Percentiles rank a stretch among this genome's conserved stretches.
Evolutionary conservation across 2,113 vertebrate genomes (phyloP).

Genomic region (Eublepharis macularius): DNA sequence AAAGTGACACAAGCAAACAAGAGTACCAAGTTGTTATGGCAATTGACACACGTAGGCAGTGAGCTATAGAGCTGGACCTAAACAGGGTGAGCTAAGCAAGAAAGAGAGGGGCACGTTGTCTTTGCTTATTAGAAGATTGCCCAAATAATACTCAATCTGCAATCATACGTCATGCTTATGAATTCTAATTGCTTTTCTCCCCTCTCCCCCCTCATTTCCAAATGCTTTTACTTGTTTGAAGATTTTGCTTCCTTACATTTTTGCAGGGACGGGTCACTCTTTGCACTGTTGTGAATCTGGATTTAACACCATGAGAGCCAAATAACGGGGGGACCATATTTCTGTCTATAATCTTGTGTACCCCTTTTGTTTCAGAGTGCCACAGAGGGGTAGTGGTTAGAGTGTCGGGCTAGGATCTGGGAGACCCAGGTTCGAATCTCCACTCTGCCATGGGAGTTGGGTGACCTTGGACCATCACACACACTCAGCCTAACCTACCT

Average conservation of each 20-base stretch:
- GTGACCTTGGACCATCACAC: too few relatives aligned
- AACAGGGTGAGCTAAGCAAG: slow-evolving; percentile 62
- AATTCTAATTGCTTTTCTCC: slow-evolving; percentile 38
- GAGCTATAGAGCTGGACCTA: slow-evolving; percentile 74
- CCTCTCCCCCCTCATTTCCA: slow-evolving; percentile 24
- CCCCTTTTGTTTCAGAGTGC: neutral
- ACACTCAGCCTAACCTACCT: too few relatives aligned
- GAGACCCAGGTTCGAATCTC: too few relatives aligned
- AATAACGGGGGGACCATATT: slow-evolving; percentile 10
- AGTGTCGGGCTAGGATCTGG: too few relatives aligned
- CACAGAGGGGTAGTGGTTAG: too few relatives aligned
- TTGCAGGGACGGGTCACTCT: slow-evolving; percentile 11
- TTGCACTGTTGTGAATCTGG: neutral
- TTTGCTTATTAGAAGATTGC: slow-evolving; percentile 71
- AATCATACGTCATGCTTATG: slow-evolving; percentile 59
- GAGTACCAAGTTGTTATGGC: slow-evolving; percentile 79
- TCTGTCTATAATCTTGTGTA: neutral
- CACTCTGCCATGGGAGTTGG: too few relatives aligned
- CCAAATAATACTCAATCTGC: slow-evolving; percentile 70
- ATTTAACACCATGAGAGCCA: neutral
- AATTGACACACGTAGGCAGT: slow-evolving; percentile 73
- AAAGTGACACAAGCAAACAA: slow-evolving; percentile 73
- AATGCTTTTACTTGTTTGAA: slow-evolving; percentile 37
- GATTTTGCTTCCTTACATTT: neutral
- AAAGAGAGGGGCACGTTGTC: slow-evolving; percentile 75